Conservation (phyloP, 2,797 vertebrate genomes). For the Eleutherodactylus coqui region DNA sequence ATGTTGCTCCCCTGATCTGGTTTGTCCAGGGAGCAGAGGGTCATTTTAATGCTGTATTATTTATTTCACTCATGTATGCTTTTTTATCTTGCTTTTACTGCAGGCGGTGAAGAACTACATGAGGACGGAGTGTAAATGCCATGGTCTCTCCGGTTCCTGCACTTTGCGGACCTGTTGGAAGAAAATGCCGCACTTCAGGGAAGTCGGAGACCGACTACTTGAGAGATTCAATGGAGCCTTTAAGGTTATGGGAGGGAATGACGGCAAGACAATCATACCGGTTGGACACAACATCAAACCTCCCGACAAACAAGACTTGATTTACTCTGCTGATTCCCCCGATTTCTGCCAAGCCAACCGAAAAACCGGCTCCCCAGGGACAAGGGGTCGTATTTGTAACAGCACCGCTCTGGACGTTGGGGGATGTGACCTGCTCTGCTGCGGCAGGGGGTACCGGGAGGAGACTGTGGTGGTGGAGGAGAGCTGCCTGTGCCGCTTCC, state of each 20-base stretch:
- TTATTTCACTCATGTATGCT: not conserved
- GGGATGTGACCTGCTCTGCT: slow-evolving; percentile 95
- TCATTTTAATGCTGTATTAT: too few relatives aligned
- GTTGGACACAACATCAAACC: slow-evolving; percentile 95
- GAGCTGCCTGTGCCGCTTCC: slow-evolving; percentile 97
- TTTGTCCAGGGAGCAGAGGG: too few relatives aligned
- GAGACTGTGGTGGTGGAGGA: slow-evolving; percentile 93
- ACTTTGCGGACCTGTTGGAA: slow-evolving; percentile 96
- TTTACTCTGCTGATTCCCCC: slow-evolving; percentile 94
- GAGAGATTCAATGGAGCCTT: slow-evolving; percentile 96
- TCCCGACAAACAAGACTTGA: slow-evolving; percentile 91
- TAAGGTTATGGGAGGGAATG: slow-evolving; percentile 97
- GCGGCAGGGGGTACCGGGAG: slow-evolving; percentile 88
- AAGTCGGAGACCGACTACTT: slow-evolving; percentile 91
- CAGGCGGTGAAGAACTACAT: slow-evolving; percentile 96
- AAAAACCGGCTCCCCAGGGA: slow-evolving; percentile 93
- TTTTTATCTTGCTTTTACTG: slow-evolving; percentile 19
- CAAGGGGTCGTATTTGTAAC: slow-evolving; percentile 91
- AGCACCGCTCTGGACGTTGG: slow-evolving; percentile 95
- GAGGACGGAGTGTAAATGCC: slow-evolving; percentile 97
- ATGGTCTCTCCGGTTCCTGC: slow-evolving; percentile 95
- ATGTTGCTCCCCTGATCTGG: too few relatives aligned
- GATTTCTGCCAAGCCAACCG: slow-evolving; percentile 96
- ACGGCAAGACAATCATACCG: slow-evolving; percentile 93
- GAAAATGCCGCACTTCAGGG: slow-evolving; percentile 96